Evolutionary conservation across 1,140 invertebrate species (phyloP), one percentile per base, ranked within the genome.

Genomic region (Dryas iulia): DNA sequence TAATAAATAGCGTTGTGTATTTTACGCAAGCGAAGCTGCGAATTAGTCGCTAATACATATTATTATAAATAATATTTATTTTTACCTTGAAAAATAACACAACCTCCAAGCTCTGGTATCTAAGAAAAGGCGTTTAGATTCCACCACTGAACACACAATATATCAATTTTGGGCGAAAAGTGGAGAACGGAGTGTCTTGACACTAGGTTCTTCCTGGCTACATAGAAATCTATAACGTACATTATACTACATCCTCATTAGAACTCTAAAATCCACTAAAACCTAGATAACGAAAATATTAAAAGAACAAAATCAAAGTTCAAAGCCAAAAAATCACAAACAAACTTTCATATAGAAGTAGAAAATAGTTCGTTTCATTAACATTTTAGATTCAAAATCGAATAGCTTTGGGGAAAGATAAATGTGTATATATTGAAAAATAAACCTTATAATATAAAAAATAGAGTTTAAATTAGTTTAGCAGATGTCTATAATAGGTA

Each of bases 371-470:
- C 24, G 11, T 56, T 56, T 56, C 53, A 26, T 56, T 56, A 56
- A 56, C 53, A 56, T 25, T 56, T 56, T 56, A 56, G 53, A 18
- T 8, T 56, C 24, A 56, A 56, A 56, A 56, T 56, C 24, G 53
- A 24, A 26, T 56, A 56, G 23, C 6, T 25, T 56, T 56, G 24
- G 24, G 6, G 10, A 47, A 47, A 47, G 14, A 47, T 1, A 18
- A 0, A 0, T 2, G 8, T 11, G 1, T 10, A n/a, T 21, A 1
- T 21, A 26, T 56, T 7, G 3, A 56, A 56, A 56, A 25, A n/a
- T 56, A 8, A 26, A 26, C 53, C 12, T 56, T 56, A 56, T 56
- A 0, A 0, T 10, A 1, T 1, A 8, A 10, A 0, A 0, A 0
- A 11, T 11, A 47, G 8, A 47, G 39, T 7, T 47, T 47, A 47